Evolutionary conservation across 2,797 vertebrate genomes (phyloP).

Genomic region (Melanotaenia pygmaea): DNA sequence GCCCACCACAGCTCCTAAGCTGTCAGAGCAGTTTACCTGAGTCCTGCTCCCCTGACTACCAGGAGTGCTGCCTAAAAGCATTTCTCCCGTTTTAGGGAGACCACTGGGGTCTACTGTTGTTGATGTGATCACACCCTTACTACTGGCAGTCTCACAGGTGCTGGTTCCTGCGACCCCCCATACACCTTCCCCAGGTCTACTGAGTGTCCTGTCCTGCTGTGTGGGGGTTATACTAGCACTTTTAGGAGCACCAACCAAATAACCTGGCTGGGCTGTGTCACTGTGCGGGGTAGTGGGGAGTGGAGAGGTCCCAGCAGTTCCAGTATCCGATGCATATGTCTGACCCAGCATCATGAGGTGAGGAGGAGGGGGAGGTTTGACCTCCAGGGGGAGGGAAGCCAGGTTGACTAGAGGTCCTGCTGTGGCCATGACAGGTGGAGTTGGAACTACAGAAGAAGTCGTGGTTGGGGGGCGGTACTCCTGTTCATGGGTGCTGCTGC

Average conservation of each 20-base stretch:
- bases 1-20: constrained; percentile 55
- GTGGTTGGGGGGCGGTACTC: constrained; percentile 67
- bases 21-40: constrained; percentile 73
- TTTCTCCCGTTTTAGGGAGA: constrained; percentile 54
- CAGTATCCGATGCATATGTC: constrained; percentile 60
- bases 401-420: constrained; percentile 70
- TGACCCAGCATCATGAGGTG: constrained; percentile 76
- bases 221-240: constrained; percentile 56
- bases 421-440: constrained; percentile 40
- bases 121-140: constrained; percentile 52
- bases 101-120: constrained; percentile 52
- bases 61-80: constrained; percentile 56
- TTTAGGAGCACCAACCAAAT: constrained; percentile 50
- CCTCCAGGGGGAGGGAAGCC: constrained; percentile 71
- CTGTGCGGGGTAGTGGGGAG: constrained; percentile 53
- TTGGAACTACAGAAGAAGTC: constrained; percentile 32
- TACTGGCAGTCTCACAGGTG: constrained; percentile 57
- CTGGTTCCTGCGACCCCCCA: constrained; percentile 62
- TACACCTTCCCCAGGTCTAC: constrained; percentile 58
- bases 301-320: constrained; percentile 56
- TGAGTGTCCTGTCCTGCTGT: constrained; percentile 64
- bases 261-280: constrained; percentile 65
- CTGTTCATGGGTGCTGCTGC: constrained; percentile 75
- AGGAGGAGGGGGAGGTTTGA: constrained; percentile 77
- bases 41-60: constrained; percentile 74